phyloP scores from a whole-genome alignment of 1,140 invertebrate genomes.

The Rhagoletis pomonella region DNA sequence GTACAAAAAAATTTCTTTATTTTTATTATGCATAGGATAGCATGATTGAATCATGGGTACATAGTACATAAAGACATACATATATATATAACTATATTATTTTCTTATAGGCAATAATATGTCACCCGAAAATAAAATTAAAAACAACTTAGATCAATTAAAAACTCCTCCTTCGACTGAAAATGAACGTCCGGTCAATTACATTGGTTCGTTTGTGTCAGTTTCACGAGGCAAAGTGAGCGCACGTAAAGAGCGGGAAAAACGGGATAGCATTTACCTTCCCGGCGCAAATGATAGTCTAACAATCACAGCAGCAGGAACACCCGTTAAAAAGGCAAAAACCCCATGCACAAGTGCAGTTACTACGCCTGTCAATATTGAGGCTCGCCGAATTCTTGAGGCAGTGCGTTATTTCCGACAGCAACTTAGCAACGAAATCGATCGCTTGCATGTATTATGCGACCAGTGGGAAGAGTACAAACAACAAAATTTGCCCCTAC shows the following conservation, averaged over 20 bases:
- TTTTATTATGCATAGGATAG: conserved; percentile 25
- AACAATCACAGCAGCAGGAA: neutral
- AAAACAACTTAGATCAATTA: conserved; percentile 56
- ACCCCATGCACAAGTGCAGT: neutral
- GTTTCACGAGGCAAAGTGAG: conserved; percentile 75
- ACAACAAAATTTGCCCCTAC: conserved; percentile 57
- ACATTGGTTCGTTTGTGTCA: conserved; percentile 71
- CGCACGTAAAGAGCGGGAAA: conserved; percentile 73
- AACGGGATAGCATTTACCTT: conserved; percentile 71
- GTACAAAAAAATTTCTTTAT: neutral
- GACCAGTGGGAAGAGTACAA: conserved; percentile 75
- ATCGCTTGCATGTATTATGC: conserved; percentile 74
- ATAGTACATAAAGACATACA: too few species aligned
- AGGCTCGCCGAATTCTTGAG: conserved; percentile 71
- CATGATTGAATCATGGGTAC: too few species aligned
- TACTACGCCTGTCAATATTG: conserved; percentile 8
- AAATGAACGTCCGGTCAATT: conserved; percentile 59
- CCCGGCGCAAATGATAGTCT: conserved; percentile 36
- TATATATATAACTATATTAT: too few species aligned
- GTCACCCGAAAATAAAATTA: neutral
- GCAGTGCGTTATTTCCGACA: conserved; percentile 77
- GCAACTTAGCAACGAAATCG: conserved; percentile 75
- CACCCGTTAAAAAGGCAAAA: conserved; percentile 17
- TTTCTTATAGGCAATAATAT: neutral
- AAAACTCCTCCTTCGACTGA: conserved; percentile 31